phyloP scores from a whole-genome alignment of 53 echinoderm and acorn worm genomes.

The Apostichopus leukothele region DNA sequence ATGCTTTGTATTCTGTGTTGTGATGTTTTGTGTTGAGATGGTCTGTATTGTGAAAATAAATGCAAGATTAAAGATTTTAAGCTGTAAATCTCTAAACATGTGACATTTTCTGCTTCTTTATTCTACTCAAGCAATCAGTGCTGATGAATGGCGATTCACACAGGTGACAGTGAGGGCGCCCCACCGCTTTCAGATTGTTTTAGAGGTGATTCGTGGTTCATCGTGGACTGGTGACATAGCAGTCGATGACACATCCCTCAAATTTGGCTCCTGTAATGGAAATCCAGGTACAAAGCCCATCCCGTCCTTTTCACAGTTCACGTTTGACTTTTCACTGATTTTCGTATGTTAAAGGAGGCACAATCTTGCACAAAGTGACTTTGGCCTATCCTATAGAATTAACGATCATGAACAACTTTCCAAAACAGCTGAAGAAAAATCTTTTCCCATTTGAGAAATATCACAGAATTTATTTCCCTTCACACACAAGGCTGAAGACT shows the following conservation, averaged over 20 bases:
- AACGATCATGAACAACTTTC: too few species aligned
- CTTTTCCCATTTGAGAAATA: too few species aligned
- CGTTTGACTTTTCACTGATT: too few species aligned
- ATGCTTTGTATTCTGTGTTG: too few species aligned
- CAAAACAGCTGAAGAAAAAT: too few species aligned
- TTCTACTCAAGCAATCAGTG: slow-evolving; percentile 44
- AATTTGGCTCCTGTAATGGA: slow-evolving; percentile 38
- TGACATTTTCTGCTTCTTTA: background rate
- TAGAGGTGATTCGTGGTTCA: slow-evolving; percentile 59
- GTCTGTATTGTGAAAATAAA: background rate
- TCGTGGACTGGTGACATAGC: slow-evolving; percentile 69
- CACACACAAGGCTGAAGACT: too few species aligned
- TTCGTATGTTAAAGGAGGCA: too few species aligned
- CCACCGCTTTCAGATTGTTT: slow-evolving; percentile 75
- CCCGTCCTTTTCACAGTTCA: too few species aligned
- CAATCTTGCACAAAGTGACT: too few species aligned
- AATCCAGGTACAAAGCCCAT: slow-evolving; percentile 11
- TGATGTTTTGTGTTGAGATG: background rate
- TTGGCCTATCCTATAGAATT: too few species aligned
- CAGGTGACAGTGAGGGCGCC: slow-evolving; percentile 72
- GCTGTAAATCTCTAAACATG: background rate
- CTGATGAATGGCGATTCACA: slow-evolving; percentile 72
- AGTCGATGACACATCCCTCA: slow-evolving; percentile 43
- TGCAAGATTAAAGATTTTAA: background rate
- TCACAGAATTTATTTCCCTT: too few species aligned